Percentiles rank a stretch among this genome's conserved stretches.
Conservation (phyloP, 2,888 invertebrate genomes). For the Mesorhabditis spiculigera region DNA sequence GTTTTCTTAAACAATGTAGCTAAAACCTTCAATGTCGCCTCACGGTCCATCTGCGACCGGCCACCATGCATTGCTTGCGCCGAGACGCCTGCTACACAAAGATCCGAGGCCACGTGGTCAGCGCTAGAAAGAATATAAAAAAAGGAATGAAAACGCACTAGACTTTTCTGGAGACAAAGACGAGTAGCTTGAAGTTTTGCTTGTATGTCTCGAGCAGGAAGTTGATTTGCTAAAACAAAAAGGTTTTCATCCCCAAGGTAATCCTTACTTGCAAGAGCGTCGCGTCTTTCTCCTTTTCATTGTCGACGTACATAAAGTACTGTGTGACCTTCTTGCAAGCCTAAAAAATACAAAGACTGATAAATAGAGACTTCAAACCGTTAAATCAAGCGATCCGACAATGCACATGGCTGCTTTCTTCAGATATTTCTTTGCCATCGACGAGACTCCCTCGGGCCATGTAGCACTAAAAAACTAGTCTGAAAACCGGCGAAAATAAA, state of each 20-base stretch:
- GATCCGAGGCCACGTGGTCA: conserved; percentile 77
- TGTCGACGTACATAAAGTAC: conserved; percentile 73
- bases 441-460: conserved; percentile 83
- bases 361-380: conserved; percentile 59
- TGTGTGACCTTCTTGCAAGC: conserved; percentile 85
- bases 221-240: conserved; percentile 16
- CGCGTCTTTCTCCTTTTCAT: conserved; percentile 10
- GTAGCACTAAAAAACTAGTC: conserved; percentile 71
- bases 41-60: conserved; percentile 72
- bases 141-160: conserved; percentile 19
- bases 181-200: conserved; percentile 77
- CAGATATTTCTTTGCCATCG: conserved; percentile 82
- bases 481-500: neutral
- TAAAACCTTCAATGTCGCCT: conserved; percentile 69
- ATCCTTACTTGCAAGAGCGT: neutral
- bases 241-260: neutral
- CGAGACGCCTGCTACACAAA: conserved; percentile 70
- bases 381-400: conserved; percentile 79
- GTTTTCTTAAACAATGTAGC: neutral
- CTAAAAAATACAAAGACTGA: conserved; percentile 47
- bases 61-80: conserved; percentile 85
- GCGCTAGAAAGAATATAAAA: conserved; percentile 63
- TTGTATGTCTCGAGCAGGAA: conserved; percentile 70
- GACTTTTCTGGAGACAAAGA: conserved; percentile 82
- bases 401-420: conserved; percentile 83